These are phyloP conservation scores for Pseudochaenichthys georgianus DNA, from an alignment of 2,797 vertebrate species.

Conservation along the genomic window DNA sequence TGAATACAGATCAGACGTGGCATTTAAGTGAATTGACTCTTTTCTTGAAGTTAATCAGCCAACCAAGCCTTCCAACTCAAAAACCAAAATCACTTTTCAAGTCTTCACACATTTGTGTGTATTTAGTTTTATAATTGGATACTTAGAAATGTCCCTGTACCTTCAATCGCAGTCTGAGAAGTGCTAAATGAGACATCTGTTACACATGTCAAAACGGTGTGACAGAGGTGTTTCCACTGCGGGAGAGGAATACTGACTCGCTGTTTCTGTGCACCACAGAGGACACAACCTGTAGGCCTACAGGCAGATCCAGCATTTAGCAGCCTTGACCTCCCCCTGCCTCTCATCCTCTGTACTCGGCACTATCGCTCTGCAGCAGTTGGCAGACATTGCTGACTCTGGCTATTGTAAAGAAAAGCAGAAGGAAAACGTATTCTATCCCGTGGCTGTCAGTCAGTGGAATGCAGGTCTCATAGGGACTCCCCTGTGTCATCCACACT, in stretches of 20 bases:
- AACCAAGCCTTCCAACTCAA: conserved; percentile 27
- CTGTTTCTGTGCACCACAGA: conserved; percentile 40
- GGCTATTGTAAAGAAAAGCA: conserved; percentile 48
- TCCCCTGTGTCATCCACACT: conserved; percentile 22
- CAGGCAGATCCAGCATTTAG: conserved; percentile 52
- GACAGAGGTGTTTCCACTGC: conserved; percentile 25
- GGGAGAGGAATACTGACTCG: conserved; percentile 32
- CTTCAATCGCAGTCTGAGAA: conserved; percentile 25
- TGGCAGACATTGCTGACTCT: conserved; percentile 55
- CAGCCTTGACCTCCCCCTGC: conserved; percentile 53
- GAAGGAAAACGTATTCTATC: conserved; percentile 50
- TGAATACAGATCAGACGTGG: conserved; percentile 70
- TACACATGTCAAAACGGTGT: conserved; percentile 34
- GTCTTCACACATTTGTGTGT: conserved; percentile 4
- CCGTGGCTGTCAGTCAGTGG: conserved; percentile 34
- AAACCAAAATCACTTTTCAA: conserved; percentile 49
- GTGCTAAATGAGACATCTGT: conserved; percentile 45
- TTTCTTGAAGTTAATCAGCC: conserved; percentile 62
- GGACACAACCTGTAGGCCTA: conserved; percentile 43
- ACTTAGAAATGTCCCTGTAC: conserved; percentile 33
- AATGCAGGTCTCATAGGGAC: conserved; percentile 24
- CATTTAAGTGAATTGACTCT: conserved; percentile 58
- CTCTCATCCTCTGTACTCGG: conserved; percentile 33
- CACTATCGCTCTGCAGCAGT: conserved; percentile 33
- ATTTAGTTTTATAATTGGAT: conserved; percentile 19